A percentile compares a stretch with the other conserved stretches of the same genome.
Conservation (phyloP, 2,113 vertebrate genomes). For the Callaeas wilsoni region DNA sequence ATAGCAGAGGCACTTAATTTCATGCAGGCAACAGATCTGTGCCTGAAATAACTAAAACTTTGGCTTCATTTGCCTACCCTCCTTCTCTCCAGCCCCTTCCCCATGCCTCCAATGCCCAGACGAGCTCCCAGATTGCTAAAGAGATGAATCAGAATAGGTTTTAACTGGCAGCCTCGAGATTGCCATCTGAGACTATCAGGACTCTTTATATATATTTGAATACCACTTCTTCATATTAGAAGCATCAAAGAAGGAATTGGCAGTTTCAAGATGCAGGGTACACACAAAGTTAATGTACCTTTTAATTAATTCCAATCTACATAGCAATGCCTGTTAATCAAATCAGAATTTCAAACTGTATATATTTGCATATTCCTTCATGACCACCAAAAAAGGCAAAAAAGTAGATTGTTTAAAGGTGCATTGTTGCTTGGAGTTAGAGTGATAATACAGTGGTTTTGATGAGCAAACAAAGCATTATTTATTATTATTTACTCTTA, state of each 20-base stretch:
- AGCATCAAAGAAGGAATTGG: background rate
- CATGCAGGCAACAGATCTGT: background rate
- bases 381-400: background rate
- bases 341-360: background rate
- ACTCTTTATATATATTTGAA: background rate
- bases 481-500: background rate
- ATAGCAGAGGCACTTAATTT: background rate
- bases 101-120: background rate
- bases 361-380: background rate
- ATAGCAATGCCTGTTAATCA: background rate
- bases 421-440: background rate
- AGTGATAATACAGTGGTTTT: background rate
- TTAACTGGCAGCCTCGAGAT: background rate
- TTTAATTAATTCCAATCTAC: constrained; percentile 16
- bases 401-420: background rate
- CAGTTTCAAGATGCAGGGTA: background rate
- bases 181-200: background rate
- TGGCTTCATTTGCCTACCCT: background rate
- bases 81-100: background rate
- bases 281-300: background rate
- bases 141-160: background rate
- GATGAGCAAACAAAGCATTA: background rate
- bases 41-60: background rate
- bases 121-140: background rate
- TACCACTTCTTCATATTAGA: background rate